These are phyloP conservation scores for Rhodophaea formosa DNA, from an alignment of 2,888 invertebrate genomes.

Conservation along the genomic window DNA sequence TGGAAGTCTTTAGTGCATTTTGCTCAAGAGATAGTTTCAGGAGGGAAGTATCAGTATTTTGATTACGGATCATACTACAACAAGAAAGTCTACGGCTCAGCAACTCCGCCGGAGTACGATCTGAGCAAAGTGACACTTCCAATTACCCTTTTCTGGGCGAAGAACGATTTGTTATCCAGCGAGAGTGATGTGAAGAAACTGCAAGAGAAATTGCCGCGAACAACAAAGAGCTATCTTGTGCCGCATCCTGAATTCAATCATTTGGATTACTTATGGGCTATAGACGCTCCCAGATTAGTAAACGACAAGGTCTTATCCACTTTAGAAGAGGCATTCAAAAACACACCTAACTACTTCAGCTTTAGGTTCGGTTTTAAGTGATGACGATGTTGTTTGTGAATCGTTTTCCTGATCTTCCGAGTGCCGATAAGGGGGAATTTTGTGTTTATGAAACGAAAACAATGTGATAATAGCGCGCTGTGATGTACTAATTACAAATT, in stretches of 20 bases:
- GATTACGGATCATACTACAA: conserved; percentile 84
- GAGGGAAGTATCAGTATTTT: conserved; percentile 80
- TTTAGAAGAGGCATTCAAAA: conserved; percentile 32
- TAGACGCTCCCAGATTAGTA: conserved; percentile 80
- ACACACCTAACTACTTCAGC: conserved; percentile 1
- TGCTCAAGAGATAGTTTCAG: conserved; percentile 69
- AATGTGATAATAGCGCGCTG: not conserved
- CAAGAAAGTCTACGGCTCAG: conserved; percentile 72
- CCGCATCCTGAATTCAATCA: conserved; percentile 85
- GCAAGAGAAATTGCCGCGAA: conserved; percentile 64
- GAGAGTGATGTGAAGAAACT: conserved; percentile 77
- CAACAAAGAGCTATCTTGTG: conserved; percentile 78
- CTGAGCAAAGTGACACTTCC: conserved; percentile 79
- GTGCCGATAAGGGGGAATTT: conserved; percentile 6
- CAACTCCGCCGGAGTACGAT: conserved; percentile 81
- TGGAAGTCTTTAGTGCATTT: conserved; percentile 87
- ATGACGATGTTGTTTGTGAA: conserved; percentile 1
- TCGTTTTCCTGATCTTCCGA: not conserved
- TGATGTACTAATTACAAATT: not conserved
- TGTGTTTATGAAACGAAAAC: conserved; percentile 1
- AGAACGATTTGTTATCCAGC: conserved; percentile 85
- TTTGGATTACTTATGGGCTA: conserved; percentile 86
- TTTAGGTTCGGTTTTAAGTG: conserved; percentile 13
- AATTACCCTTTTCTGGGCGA: conserved; percentile 81
- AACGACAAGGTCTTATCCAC: conserved; percentile 75